Percentiles rank a stretch among this genome's conserved stretches.
Evolutionary conservation across 2,113 vertebrate species (phyloP).

Genomic region (Bubo bubo): DNA sequence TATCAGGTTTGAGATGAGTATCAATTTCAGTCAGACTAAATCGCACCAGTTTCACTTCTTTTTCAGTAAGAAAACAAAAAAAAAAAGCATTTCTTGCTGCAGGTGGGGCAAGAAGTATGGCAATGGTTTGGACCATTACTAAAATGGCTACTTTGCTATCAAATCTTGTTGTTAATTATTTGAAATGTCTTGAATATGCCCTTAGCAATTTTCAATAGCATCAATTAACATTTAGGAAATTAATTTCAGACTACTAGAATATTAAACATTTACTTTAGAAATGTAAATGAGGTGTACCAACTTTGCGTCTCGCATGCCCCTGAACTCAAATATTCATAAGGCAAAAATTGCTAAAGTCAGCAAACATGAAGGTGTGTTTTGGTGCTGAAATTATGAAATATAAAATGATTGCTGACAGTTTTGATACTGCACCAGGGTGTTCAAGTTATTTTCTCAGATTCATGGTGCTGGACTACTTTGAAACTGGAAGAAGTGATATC

Average conservation of each 20-base stretch:
- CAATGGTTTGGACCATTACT: background rate
- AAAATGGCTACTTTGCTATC: background rate
- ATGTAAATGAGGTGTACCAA: slow-evolving; percentile 41
- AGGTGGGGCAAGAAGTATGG: background rate
- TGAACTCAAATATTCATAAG: background rate
- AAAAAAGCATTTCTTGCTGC: background rate
- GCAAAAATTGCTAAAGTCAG: background rate
- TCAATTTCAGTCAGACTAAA: background rate
- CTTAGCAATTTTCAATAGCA: slow-evolving; percentile 29
- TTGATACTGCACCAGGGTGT: background rate
- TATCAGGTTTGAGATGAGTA: background rate
- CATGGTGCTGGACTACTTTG: background rate
- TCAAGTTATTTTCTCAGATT: background rate
- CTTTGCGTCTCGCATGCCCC: background rate
- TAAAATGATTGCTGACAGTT: background rate
- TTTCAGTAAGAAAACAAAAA: background rate
- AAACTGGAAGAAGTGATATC: background rate
- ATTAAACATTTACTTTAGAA: slow-evolving; percentile 47
- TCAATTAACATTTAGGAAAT: slow-evolving; percentile 69
- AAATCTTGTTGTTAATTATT: background rate
- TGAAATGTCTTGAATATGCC: slow-evolving; percentile 30
- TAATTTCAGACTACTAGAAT: slow-evolving; percentile 14
- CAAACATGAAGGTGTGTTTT: background rate
- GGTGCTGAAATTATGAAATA: background rate
- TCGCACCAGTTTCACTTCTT: background rate